Evolutionary conservation across 2,888 invertebrate genomes (phyloP), one percentile per base, ranked within the genome.

Genomic region (Criorhina ranunculi): DNA sequence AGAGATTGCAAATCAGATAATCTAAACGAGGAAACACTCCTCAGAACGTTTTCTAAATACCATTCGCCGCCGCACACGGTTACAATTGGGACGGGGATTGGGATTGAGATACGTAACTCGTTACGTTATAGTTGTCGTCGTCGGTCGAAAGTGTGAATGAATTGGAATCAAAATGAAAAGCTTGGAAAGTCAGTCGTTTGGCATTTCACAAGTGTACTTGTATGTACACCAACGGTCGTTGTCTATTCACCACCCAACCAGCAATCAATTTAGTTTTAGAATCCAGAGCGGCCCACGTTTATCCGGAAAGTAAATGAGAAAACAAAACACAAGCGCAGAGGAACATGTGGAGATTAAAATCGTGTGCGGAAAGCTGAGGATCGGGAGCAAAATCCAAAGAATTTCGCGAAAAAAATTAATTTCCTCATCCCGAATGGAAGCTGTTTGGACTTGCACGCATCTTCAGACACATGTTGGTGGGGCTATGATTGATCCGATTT

Each of bases 111-210:
- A 67, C 53, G 67, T 67, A 55, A 67, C 51, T 69, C 42, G 57
- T 55, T 67, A n/a, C 55, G 17, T 33, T 33, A n/a, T 35, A 29
- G 67, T 37, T 8, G 11, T 33, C 44, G 53, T 49, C 31, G 40
- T 51, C 60, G 12, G 59, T 64, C 46, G 51, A 66, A 77, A 82
- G 82, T 82, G 77, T 82, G 77, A 82, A 82, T 82, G 44, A 53
- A 67, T 60, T 49, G 5, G n/a, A 69, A 75, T 62, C 42, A 59
- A 79, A 69, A 51, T 7, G 44, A 59, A 60, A 75, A 69, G 67
- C 51, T 75, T 37, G 6, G 59, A 59, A 35, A 44, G 44, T 17
- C 60, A 37, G 44, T n/a, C 60, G 42, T 60, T 53, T 24, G 46
- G 8, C 19, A 24, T 17, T 55, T 19, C 67, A 33, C 31, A 55